Base-by-base conservation (phyloP, 1,140 invertebrate species). In the Charaxes varanes region DNA sequence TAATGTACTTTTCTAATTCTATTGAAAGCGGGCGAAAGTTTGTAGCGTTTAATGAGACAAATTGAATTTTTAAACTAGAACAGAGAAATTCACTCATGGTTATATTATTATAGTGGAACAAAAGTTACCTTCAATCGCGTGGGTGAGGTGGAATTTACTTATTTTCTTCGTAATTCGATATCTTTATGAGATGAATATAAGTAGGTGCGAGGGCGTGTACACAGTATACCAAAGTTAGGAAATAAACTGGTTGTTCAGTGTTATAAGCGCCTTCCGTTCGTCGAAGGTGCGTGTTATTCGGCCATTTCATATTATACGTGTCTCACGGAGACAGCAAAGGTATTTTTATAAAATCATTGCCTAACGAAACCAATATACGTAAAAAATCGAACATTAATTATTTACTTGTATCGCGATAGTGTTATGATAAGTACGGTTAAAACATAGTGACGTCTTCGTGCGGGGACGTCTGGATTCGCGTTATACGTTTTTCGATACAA, bases 301-400 rank as follows among this genome's bases (percentile, higher is more conserved):
- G 53, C 48, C 57, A 53, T 54, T 56, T 59, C 51, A 60, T 45
- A 55, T 42, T 50, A 45, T 51, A 62, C 46, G 54, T 57, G 63
- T 77, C 61, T 69, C 57, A 50, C 51, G 55, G 53, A 65, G 56
- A 76, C 66, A 65, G 45, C 58, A 65, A 78, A 66, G 64, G 73
- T 80, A 80, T 83, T 83, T 83, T 80, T 80, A 76, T 79, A 83
- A 79, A 83, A 83, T 71, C 78, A 76, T 80, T 80, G 70, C 70
- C 65, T 80, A 78, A 66, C 61, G 62, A 66, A 85, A 82, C 73
- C 67, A 62, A 85, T 71, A 85, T 85, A 85, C 83, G 83, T 85
- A 85, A 84, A 69, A n/a, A 67, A 84, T 79, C 72, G 65, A 72
- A 62, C 59, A 63, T 61, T 58, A 56, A 74, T 67, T 81, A 81